phyloP scores from a whole-genome alignment of 2,797 vertebrate genomes.

The Nothura maculosa region DNA sequence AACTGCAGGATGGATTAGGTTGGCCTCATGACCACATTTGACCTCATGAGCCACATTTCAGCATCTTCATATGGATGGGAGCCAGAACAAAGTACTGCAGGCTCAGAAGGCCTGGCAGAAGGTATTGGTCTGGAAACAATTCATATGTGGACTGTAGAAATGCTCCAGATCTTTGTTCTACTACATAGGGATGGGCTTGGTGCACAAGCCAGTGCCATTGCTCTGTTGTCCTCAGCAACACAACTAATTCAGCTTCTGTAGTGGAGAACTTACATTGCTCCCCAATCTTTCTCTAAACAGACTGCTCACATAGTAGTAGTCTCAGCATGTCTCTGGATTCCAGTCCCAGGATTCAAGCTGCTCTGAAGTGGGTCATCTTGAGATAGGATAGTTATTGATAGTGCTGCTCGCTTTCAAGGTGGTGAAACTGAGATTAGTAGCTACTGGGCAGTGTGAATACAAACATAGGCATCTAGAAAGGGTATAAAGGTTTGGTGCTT shows the following conservation, averaged over 20 bases:
- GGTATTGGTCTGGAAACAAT: neutral
- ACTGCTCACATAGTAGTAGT: neutral
- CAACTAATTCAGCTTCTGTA: neutral
- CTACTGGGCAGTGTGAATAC: neutral
- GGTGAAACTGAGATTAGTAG: neutral
- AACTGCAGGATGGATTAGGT: neutral
- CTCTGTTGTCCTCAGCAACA: neutral
- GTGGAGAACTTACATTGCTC: neutral
- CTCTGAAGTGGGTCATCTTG: constrained; percentile 6
- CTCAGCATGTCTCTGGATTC: neutral
- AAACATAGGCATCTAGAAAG: neutral
- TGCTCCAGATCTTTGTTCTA: neutral
- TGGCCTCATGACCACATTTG: rapidly evolving
- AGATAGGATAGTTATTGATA: too few relatives aligned
- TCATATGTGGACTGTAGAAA: neutral
- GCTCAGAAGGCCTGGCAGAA: neutral
- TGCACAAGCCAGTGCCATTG: rapidly evolving
- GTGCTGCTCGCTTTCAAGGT: neutral
- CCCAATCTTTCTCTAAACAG: neutral
- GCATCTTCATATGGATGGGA: neutral
- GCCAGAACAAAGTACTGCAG: neutral
- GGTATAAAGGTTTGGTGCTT: neutral
- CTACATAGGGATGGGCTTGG: neutral
- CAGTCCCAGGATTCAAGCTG: neutral
- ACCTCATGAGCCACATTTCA: neutral